Conservation (phyloP, 2,113 vertebrate species). For the Maccullochella peelii region DNA sequence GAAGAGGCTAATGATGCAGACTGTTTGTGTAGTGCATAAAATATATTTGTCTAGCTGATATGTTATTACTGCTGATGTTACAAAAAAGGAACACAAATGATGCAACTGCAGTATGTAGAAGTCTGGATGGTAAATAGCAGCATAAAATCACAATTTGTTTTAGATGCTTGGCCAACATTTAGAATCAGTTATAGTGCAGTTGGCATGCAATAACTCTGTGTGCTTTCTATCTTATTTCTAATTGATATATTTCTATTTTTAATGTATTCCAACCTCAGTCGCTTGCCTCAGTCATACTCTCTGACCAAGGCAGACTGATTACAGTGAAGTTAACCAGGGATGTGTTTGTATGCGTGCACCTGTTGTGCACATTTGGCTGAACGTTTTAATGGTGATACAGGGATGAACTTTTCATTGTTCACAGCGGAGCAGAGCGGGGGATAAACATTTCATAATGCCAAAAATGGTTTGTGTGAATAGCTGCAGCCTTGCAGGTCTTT, state of each 20-base stretch:
- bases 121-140: neutral
- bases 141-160: conserved; percentile 20
- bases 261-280: conserved; percentile 19
- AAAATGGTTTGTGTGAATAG: conserved; percentile 40
- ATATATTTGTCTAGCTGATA: conserved; percentile 6
- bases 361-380: conserved; percentile 54
- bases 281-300: neutral
- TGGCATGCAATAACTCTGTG: neutral
- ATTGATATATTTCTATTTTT: conserved; percentile 13
- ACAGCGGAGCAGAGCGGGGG: conserved; percentile 38
- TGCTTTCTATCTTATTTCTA: neutral
- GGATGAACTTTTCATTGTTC: conserved; percentile 56
- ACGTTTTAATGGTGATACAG: conserved; percentile 52
- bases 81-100: conserved; percentile 2
- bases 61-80: conserved; percentile 4
- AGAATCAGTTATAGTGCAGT: conserved; percentile 4
- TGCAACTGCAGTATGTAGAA: neutral
- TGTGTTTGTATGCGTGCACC: conserved; percentile 34
- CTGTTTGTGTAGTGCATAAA: conserved; percentile 6
- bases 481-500: conserved; percentile 46
- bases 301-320: conserved; percentile 44
- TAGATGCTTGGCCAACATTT: neutral
- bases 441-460: conserved; percentile 65
- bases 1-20: conserved; percentile 16
- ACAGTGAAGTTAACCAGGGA: conserved; percentile 37